Evolutionary conservation across 1,140 invertebrate genomes (phyloP).

Genomic region (Mesaphorura yosii): DNA sequence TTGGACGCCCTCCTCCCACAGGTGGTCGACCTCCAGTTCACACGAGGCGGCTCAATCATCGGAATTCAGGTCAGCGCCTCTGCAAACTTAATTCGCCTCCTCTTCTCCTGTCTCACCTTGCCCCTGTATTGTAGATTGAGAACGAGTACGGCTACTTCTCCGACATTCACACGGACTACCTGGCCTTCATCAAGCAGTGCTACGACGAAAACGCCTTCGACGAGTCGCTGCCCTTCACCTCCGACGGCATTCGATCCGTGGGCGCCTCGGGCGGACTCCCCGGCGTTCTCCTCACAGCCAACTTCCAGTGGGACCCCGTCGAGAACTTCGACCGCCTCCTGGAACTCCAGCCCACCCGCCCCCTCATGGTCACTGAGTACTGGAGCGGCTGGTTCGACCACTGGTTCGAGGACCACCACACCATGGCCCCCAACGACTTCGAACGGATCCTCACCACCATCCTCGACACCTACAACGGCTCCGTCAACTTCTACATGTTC

Average conservation of each 20-base stretch:
- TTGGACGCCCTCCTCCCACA: slow-evolving; percentile 41
- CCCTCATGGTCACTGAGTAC: slow-evolving; percentile 38
- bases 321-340: slow-evolving; percentile 11
- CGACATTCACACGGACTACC: slow-evolving; percentile 34
- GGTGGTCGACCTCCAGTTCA: slow-evolving; percentile 42
- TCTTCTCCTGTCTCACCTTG: not conserved
- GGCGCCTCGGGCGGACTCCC: not conserved
- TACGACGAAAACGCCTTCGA: slow-evolving; percentile 32
- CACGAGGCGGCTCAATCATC: slow-evolving; percentile 47
- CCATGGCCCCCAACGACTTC: not conserved
- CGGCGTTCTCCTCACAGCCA: slow-evolving; percentile 20
- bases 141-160: slow-evolving; percentile 42
- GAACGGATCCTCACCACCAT: too few species aligned
- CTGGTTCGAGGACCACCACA: slow-evolving; percentile 17
- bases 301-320: slow-evolving; percentile 17
- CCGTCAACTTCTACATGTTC: slow-evolving; percentile 44
- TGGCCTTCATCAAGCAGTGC: slow-evolving; percentile 34
- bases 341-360: slow-evolving; percentile 26
- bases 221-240: slow-evolving; percentile 36
- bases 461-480: too few species aligned
- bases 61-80: slow-evolving; percentile 35
- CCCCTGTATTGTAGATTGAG: slow-evolving; percentile 37
- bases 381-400: slow-evolving; percentile 41
- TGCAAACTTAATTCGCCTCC: not conserved
- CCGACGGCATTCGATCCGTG: slow-evolving; percentile 26